Evolutionary conservation across 2,888 invertebrate species (phyloP), one percentile per base, ranked within the genome.

Genomic region (Apamea anceps): DNA sequence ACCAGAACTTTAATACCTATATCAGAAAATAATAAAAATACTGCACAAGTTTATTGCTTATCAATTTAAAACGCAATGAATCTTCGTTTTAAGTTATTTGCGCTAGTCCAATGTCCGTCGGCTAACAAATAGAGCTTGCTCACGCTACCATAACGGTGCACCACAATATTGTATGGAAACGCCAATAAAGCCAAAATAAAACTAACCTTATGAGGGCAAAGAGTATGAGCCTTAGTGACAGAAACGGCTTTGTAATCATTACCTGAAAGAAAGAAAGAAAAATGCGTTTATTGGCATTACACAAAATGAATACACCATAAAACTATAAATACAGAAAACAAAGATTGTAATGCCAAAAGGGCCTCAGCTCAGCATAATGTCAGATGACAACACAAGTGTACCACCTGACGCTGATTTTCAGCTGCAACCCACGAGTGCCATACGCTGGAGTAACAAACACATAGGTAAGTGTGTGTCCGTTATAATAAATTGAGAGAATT

Each of bases 121-220:
- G 60, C 77, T 95, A 94, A 96, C 95, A 94, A 95, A 96, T 92
- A 93, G 95, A 87, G 85, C 70, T 79, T 75, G 82, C 92, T 93
- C 96, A 96, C 96, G 96, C 95, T 85, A 95, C 91, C 92, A 92
- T 93, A 91, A 91, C 88, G 88, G 85, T 81, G 87, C 86, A 79
- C 84, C 88, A 87, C 89, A 86, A 90, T 90, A 89, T 90, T 91
- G 89, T 89, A 83, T 84, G 87, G 85, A 89, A 91, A 91, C 89
- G 90, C 90, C 89, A 91, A 92, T 93, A 92, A 93, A 92, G 90
- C 90, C 93, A 93, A 92, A 93, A 92, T 90, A 92, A 80, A 90
- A 91, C 85, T 86, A 82, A 75, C 88, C 72, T 84, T 87, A 80
- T 87, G 79, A 79, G 60, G 81, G 25, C 89, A 91, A 80, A 90